These are phyloP conservation scores for Proisotoma minuta DNA, from an alignment of 2,888 invertebrate species.

Conservation along the genomic window DNA sequence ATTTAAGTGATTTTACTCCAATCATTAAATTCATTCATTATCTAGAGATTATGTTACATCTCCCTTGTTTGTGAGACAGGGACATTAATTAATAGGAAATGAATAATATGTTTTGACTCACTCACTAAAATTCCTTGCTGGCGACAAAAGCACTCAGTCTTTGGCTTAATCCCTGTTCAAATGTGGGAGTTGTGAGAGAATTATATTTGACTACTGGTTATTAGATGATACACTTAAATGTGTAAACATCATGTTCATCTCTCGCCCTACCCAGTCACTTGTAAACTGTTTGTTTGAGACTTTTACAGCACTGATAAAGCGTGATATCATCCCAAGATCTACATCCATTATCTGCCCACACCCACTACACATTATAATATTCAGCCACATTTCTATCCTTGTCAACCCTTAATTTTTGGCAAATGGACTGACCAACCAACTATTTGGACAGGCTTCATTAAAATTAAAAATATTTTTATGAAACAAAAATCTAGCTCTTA, in stretches of 20 bases:
- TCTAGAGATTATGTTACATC: not conserved
- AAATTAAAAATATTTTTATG: slow-evolving; percentile 16
- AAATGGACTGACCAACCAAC: not conserved
- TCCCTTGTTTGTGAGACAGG: not conserved
- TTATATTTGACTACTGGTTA: slow-evolving; percentile 8
- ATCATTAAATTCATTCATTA: slow-evolving; percentile 2
- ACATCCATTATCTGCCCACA: slow-evolving; percentile 4
- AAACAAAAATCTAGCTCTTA: slow-evolving; percentile 35
- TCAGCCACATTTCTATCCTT: not conserved
- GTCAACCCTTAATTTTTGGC: not conserved
- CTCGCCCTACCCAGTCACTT: slow-evolving; percentile 6
- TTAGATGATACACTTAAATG: slow-evolving; percentile 16
- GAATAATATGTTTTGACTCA: too few relatives aligned
- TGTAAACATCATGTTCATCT: slow-evolving; percentile 11
- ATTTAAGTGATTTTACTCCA: too few relatives aligned
- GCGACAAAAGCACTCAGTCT: too few relatives aligned
- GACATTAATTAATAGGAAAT: not conserved
- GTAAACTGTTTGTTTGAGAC: not conserved
- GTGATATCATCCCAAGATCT: slow-evolving; percentile 8
- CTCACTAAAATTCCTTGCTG: too few relatives aligned
- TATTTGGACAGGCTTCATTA: too few relatives aligned
- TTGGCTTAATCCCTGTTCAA: too few relatives aligned
- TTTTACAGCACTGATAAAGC: slow-evolving; percentile 9
- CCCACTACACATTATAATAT: not conserved
- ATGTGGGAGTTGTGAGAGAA: too few relatives aligned